Base-by-base conservation (phyloP, 53 echinoderm and acorn worm genomes). In the Astropecten irregularis region DNA sequence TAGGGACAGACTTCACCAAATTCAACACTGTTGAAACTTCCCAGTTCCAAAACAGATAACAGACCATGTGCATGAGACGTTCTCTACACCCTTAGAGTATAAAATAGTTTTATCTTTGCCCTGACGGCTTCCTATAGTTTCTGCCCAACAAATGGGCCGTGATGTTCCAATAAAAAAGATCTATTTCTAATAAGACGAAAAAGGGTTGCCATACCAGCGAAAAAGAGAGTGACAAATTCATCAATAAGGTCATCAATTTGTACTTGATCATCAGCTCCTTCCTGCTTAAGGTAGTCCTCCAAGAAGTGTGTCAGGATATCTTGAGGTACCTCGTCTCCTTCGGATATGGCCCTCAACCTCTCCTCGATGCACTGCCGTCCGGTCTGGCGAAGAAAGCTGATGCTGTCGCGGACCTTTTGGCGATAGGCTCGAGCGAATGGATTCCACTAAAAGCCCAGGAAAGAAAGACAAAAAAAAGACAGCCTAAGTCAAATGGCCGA, bases 201-300 rank as follows among this genome's bases (percentile, higher is more conserved):
- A n/a, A n/a, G n/a, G n/a, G n/a, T n/a, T n/a, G n/a, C n/a, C n/a
- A n/a, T 64, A 88, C 88, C 88, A 39, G 73, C 88, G 30, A 52
- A 46, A 30, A 88, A 88, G 47, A 88, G 71, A 23, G 88, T 88
- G 33, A 83, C 7, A 46, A 83, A 88, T 39, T 88, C 73, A 56
- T 88, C 88, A 10, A 83, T 47, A 40, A 88, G 47, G 8, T 83
- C 73, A 21, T 88, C 88, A 11, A 88, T 82, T 30, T 1, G 36
- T 16, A 52, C 9, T 13, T 10, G 23, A 28, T 76, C 76, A 6
- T 76, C 76, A 6, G 52, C 27, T 14, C 66, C 51, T 9, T 64
- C 25, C 18, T 40, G 32, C 48, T 82, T 19, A 13, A 31, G 46
- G 32, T 44, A 71, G 54, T 73, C 54, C 23, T 69, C 50, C 21